These are phyloP conservation scores for Octopus bimaculoides DNA, from an alignment of 1,140 invertebrate species.

Conservation along the genomic window DNA sequence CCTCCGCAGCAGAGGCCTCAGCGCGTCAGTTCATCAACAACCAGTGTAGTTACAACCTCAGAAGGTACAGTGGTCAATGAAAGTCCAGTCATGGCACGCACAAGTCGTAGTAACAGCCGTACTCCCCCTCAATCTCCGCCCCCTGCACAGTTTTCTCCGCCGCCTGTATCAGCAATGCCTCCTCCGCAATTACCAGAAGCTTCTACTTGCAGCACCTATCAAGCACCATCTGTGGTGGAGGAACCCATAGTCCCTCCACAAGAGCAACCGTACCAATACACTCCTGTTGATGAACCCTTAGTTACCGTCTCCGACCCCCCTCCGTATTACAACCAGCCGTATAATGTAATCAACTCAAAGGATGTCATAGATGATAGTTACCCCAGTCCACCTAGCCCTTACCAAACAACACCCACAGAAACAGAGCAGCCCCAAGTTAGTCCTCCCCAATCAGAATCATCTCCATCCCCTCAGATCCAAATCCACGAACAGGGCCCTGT, in stretches of 20 bases:
- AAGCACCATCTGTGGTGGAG: not conserved
- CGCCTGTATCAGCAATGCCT: not conserved
- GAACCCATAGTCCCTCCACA: too few relatives aligned
- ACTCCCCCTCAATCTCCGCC: not conserved
- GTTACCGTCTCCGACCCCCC: too few relatives aligned
- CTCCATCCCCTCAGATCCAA: not conserved
- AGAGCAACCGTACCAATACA: too few relatives aligned
- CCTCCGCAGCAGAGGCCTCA: not conserved
- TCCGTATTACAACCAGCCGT: too few relatives aligned
- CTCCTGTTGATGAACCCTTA: too few relatives aligned
- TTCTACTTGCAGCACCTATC: not conserved
- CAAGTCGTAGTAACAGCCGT: not conserved
- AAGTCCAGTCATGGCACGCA: not conserved
- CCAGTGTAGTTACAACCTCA: not conserved
- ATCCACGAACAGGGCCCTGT: conserved; percentile 6
- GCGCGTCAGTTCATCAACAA: not conserved
- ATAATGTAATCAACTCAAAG: too few relatives aligned
- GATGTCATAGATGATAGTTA: not conserved
- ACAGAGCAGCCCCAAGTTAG: not conserved
- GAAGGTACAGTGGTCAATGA: conserved; percentile 2
- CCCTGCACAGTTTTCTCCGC: not conserved
- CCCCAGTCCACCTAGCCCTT: not conserved
- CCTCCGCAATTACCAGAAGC: not conserved
- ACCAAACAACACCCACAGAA: not conserved
- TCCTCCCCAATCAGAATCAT: not conserved